phyloP scores from a whole-genome alignment of 2,888 invertebrate species.

The Drosophila neonasuta region DNA sequence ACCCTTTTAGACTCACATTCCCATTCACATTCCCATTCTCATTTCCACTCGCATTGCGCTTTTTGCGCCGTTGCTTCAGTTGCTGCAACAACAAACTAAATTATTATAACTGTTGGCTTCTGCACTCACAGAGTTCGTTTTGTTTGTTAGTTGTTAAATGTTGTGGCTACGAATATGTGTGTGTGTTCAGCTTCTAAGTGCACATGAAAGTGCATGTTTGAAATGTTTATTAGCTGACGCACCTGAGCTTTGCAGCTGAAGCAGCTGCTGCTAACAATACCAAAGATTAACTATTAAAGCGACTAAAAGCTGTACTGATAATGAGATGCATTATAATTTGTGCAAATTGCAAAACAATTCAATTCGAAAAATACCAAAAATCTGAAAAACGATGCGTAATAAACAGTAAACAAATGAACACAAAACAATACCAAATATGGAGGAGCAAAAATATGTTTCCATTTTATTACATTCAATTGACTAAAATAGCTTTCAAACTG shows the following conservation, averaged over 20 bases:
- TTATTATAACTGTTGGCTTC: slow-evolving; percentile 54
- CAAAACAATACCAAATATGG: not conserved
- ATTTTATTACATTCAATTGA: slow-evolving; percentile 26
- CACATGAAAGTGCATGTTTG: slow-evolving; percentile 24
- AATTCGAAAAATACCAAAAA: slow-evolving; percentile 4
- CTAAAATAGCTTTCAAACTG: slow-evolving; percentile 18
- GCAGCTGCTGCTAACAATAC: slow-evolving; percentile 1
- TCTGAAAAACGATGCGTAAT: slow-evolving; percentile 37
- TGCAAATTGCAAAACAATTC: slow-evolving; percentile 3
- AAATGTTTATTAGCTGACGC: slow-evolving; percentile 26
- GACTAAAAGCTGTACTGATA: slow-evolving; percentile 1
- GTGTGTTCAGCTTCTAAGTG: slow-evolving; percentile 53
- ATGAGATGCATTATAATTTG: not conserved
- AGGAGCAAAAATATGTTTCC: slow-evolving; percentile 6
- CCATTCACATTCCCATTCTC: not conserved
- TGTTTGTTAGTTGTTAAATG: slow-evolving; percentile 54
- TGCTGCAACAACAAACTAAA: slow-evolving; percentile 57
- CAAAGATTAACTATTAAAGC: slow-evolving; percentile 16
- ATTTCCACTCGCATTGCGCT: slow-evolving; percentile 39
- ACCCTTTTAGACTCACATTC: not conserved
- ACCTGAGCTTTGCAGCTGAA: slow-evolving; percentile 31
- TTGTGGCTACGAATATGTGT: slow-evolving; percentile 24
- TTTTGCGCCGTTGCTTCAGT: slow-evolving; percentile 58
- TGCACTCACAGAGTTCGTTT: slow-evolving; percentile 33
- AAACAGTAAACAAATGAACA: slow-evolving; percentile 50